Percentiles rank a stretch among this genome's conserved stretches.
phyloP scores from a whole-genome alignment of 2,797 vertebrate genomes.

The Micropoecilia bifurca region DNA sequence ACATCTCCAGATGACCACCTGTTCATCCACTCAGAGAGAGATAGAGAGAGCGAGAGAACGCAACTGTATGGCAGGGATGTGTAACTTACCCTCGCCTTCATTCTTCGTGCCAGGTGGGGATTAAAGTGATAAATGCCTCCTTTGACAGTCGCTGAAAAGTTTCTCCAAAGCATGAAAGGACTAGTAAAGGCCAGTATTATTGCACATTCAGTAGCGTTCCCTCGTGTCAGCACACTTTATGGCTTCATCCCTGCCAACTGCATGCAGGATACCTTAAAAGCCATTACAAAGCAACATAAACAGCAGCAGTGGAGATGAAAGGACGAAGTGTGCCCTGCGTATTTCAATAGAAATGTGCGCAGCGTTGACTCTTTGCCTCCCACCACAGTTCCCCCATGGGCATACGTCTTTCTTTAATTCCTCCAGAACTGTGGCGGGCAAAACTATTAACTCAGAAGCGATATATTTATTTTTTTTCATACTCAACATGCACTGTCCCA shows the following conservation, averaged over 20 bases:
- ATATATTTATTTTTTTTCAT: constrained; percentile 55
- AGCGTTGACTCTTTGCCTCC: constrained; percentile 39
- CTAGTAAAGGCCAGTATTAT: constrained; percentile 46
- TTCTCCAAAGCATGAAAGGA: constrained; percentile 75
- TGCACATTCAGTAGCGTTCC: constrained; percentile 46
- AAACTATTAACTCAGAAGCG: constrained; percentile 51
- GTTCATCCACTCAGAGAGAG: constrained; percentile 72
- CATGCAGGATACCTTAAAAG: constrained; percentile 26
- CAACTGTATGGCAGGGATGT: constrained; percentile 61
- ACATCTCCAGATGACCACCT: constrained; percentile 76
- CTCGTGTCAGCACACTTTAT: constrained; percentile 61
- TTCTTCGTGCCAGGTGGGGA: constrained; percentile 78
- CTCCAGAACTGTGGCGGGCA: constrained; percentile 32
- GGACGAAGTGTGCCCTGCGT: constrained; percentile 24
- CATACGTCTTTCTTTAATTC: constrained; percentile 49
- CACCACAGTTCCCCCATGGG: constrained; percentile 37
- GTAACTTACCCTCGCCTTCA: constrained; percentile 72
- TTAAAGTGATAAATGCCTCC: constrained; percentile 78
- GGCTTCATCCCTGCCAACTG: constrained; percentile 39
- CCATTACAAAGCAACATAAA: constrained; percentile 37
- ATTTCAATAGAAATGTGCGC: constrained; percentile 50
- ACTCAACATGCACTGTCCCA: constrained; percentile 32
- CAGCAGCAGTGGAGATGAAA: constrained; percentile 44
- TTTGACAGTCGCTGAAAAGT: constrained; percentile 79
- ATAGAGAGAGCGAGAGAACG: constrained; percentile 31